Evolutionary conservation across 1,140 invertebrate species (phyloP).

Genomic region (Drosophila pseudoananassae): DNA sequence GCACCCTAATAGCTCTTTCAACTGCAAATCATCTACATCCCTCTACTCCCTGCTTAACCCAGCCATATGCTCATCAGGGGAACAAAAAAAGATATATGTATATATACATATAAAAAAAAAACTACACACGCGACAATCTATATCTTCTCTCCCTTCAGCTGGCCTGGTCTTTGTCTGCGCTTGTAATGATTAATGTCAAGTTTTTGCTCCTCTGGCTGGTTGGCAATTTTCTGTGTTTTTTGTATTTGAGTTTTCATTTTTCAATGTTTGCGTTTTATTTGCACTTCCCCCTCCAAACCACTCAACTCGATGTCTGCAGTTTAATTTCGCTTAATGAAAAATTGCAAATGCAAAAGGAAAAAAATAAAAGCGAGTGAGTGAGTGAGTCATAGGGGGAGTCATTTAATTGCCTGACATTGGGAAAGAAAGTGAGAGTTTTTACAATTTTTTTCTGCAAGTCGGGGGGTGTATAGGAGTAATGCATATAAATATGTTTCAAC

Average conservation of each 20-base stretch:
- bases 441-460: neutral
- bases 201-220: conserved; percentile 50
- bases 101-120: conserved; percentile 7
- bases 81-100: neutral
- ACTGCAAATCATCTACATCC: neutral
- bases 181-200: conserved; percentile 77
- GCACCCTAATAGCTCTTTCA: neutral
- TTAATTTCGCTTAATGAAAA: conserved; percentile 80
- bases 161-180: conserved; percentile 57
- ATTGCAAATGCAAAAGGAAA: conserved; percentile 51
- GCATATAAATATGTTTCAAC: conserved; percentile 42
- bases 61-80: conserved; percentile 16
- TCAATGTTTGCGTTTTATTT: conserved; percentile 42
- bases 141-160: neutral
- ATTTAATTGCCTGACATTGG: conserved; percentile 59
- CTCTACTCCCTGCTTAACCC: neutral
- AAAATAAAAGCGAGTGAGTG: conserved; percentile 21
- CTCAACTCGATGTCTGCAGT: conserved; percentile 57
- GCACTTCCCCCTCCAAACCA: neutral
- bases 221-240: conserved; percentile 47
- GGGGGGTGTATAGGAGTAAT: conserved; percentile 24
- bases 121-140: conserved; percentile 57
- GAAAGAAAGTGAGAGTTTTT: conserved; percentile 70
- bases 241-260: conserved; percentile 46
- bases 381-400: conserved; percentile 46